These are phyloP conservation scores for Apis mellifera DNA, from an alignment of 1,140 invertebrate genomes.

Conservation along the genomic window DNA sequence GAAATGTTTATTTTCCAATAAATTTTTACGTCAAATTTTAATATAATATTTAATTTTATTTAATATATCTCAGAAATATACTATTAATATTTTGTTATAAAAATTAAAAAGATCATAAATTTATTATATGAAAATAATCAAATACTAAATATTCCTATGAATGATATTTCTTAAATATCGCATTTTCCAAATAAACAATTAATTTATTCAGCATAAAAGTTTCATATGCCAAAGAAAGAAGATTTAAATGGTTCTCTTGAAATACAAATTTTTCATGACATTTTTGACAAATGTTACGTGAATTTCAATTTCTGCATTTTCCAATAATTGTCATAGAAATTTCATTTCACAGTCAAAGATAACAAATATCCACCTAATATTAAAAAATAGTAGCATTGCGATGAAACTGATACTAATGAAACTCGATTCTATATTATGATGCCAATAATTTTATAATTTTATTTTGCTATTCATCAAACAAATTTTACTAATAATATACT, in stretches of 20 bases:
- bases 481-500: neutral
- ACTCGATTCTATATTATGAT: neutral
- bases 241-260: neutral
- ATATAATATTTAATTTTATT: too few species aligned
- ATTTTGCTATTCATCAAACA: neutral
- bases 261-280: neutral
- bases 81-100: too few species aligned
- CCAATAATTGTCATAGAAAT: conserved; percentile 3
- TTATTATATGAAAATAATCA: neutral
- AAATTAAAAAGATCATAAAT: neutral
- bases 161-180: too few species aligned
- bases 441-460: conserved; percentile 1
- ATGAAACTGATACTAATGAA: neutral
- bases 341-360: neutral
- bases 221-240: neutral
- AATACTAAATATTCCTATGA: neutral
- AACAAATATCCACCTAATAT: conserved; percentile 10
- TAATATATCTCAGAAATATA: too few species aligned
- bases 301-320: conserved; percentile 20
- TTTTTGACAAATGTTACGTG: conserved; percentile 13
- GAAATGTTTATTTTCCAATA: too few species aligned
- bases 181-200: neutral
- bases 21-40: too few species aligned
- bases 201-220: neutral
- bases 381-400: neutral